Evolutionary conservation across 2,113 vertebrate genomes (phyloP), one percentile per base, ranked within the genome.

Genomic region (Rhinogobius similis): DNA sequence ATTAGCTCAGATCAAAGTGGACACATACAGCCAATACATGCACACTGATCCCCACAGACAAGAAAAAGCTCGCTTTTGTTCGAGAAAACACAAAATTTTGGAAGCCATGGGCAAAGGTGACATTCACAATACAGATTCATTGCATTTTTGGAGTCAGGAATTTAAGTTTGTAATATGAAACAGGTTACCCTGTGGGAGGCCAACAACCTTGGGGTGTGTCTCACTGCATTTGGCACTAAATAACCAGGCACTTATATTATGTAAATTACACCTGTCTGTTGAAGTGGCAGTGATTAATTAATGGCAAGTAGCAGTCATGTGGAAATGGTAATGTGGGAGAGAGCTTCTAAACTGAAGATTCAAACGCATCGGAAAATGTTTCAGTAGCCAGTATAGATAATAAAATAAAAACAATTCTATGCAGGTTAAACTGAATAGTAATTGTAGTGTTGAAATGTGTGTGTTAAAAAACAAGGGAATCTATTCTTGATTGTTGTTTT

Each of bases 11-110:
- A n/a, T n/a, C n/a, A n/a, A 24, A 52, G 5, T 4, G 32, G 62
- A 27, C 36, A 56, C 64, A 65, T 2, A 65, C 0, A 58, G 24
- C 56, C 50, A 50, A 72, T 5, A 81, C 53, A 32, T 46, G 50
- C 75, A 65, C 53, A 68, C 10, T 16, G 53, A 59, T 66, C 77
- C 62, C 74, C 5, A 65, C 65, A 64, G 72, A 53, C 56, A 4
- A 24, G 3, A 65, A 24, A 81, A 81, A 84, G 79, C 76, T 76
- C 73, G 64, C n/a, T 38, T 10, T 58, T 74, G 73, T 65, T 82
- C 65, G 44, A 62, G 64, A 63, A 58, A 44, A 61, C 0, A 64
- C 44, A 38, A 4, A 64, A 59, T 65, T 73, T 71, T 68, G 68
- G 70, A 66, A 43, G 68, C 65, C 61, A 68, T 64, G 27, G 70